These are phyloP conservation scores for Jaculus jaculus DNA, from an alignment of 2,113 vertebrate species.

Conservation along the genomic window DNA sequence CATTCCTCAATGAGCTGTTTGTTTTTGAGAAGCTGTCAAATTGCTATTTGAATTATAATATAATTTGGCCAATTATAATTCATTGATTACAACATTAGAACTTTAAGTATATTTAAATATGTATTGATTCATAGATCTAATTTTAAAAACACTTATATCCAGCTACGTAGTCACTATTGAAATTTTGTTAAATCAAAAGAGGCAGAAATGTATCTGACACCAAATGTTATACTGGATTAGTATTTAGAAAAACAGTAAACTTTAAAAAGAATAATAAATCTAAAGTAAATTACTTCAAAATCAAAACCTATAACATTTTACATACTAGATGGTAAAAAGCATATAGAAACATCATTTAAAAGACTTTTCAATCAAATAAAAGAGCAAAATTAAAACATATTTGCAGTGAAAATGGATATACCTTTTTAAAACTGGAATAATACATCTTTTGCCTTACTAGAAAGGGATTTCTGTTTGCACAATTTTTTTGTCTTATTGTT, in stretches of 20 bases:
- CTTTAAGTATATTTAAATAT: conserved; percentile 41
- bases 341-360: background rate
- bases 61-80: conserved; percentile 30
- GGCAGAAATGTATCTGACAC: background rate
- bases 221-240: background rate
- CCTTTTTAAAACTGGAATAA: background rate
- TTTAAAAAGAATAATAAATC: background rate
- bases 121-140: conserved; percentile 9
- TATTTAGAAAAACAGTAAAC: background rate
- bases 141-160: background rate
- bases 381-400: background rate
- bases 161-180: background rate
- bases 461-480: background rate
- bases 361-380: background rate
- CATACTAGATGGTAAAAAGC: background rate
- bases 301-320: background rate
- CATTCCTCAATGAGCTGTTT: conserved; percentile 13
- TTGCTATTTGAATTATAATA: background rate
- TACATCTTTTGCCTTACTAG: background rate
- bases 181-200: conserved; percentile 13
- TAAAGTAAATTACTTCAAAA: background rate
- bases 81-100: conserved; percentile 26
- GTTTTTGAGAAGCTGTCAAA: conserved; percentile 25
- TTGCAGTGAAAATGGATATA: background rate
- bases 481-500: background rate